phyloP scores from a whole-genome alignment of 2,888 invertebrate species.

The Argyresthia goedartella region DNA sequence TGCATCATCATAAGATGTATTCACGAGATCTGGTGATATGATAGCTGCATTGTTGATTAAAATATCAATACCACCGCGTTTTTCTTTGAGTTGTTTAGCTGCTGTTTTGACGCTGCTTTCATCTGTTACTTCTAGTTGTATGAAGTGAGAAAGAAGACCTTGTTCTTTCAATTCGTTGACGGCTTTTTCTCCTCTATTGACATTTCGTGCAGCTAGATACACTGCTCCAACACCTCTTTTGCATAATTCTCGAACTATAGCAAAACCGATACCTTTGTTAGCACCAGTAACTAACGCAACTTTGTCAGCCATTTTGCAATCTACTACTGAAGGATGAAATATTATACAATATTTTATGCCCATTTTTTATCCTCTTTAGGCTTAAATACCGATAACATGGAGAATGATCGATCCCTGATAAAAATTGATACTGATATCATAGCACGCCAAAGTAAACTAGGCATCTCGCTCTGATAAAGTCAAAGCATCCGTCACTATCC shows the following conservation, averaged over 20 bases:
- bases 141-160: constrained; percentile 37
- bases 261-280: constrained; percentile 77
- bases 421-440: no score
- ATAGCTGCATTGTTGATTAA: constrained; percentile 27
- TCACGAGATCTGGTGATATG: constrained; percentile 11
- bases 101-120: constrained; percentile 18
- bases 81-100: constrained; percentile 18
- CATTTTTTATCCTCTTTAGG: no score
- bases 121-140: constrained; percentile 23
- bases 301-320: constrained; percentile 25
- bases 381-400: no score
- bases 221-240: constrained; percentile 72
- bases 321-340: no score
- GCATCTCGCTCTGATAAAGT: no score
- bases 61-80: constrained; percentile 24
- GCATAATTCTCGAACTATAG: constrained; percentile 72
- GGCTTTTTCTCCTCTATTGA: constrained; percentile 60
- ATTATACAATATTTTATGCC: no score
- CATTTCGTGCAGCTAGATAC: constrained; percentile 74
- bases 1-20: constrained; percentile 21
- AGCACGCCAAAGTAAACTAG: no score
- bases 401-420: no score
- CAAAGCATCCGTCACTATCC: no score
- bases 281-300: constrained; percentile 69
- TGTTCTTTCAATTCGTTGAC: constrained; percentile 61